phyloP scores from a whole-genome alignment of 2,797 vertebrate species.

The Coccyzus lansbergi region DNA sequence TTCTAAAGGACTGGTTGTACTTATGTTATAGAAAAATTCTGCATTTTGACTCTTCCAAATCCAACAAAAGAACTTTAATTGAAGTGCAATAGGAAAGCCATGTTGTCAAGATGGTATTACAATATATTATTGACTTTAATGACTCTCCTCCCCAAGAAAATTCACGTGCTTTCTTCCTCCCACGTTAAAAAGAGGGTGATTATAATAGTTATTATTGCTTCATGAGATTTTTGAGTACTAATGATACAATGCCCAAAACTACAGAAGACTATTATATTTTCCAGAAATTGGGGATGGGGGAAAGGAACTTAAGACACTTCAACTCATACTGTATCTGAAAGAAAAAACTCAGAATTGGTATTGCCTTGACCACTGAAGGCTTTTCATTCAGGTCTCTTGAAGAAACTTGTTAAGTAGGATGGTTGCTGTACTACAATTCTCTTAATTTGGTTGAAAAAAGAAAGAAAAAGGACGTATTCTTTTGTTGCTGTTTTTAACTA shows the following conservation, averaged over 20 bases:
- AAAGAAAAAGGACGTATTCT: neutral
- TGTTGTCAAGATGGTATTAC: neutral
- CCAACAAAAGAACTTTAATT: neutral
- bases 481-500: neutral
- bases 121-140: neutral
- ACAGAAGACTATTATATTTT: neutral
- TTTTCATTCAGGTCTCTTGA: neutral
- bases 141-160: slow-evolving; percentile 4
- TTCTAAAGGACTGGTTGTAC: neutral
- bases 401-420: neutral
- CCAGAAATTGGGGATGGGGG: neutral
- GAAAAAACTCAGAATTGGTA: neutral
- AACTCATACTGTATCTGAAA: neutral
- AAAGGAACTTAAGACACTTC: neutral
- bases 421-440: neutral
- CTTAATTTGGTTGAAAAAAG: neutral
- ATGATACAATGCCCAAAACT: neutral
- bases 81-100: slow-evolving; percentile 39
- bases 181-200: slow-evolving; percentile 26
- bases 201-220: slow-evolving; percentile 46
- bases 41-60: neutral
- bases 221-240: slow-evolving; percentile 45
- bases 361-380: neutral
- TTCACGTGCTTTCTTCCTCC: neutral
- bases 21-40: neutral